These are phyloP conservation scores for Orthosia incerta DNA, from an alignment of 2,888 invertebrate species.

Conservation along the genomic window DNA sequence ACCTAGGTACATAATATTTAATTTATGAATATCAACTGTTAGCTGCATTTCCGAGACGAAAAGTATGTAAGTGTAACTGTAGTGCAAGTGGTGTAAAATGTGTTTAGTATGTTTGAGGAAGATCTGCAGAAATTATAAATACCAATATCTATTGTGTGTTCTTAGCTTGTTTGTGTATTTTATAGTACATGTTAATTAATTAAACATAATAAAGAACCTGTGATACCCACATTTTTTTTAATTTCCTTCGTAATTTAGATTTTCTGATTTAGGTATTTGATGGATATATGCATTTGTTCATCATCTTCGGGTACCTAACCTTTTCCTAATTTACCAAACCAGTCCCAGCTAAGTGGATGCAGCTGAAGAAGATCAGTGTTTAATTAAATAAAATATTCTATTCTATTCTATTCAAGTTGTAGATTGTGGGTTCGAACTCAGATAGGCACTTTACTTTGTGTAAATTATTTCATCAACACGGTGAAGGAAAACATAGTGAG, in stretches of 20 bases:
- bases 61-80: neutral
- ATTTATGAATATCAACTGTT: neutral
- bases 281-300: neutral
- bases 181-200: neutral
- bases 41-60: neutral
- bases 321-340: no score
- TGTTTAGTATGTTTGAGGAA: neutral
- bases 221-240: neutral
- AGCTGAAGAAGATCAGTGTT: no score
- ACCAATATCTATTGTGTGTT: neutral
- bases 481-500: no score
- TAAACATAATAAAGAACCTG: neutral
- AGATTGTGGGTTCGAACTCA: no score
- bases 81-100: neutral
- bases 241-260: no score
- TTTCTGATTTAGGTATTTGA: neutral
- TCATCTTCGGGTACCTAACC: no score
- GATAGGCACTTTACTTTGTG: no score
- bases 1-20: neutral
- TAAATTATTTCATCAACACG: no score
- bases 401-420: no score
- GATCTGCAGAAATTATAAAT: neutral
- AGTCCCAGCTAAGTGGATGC: no score
- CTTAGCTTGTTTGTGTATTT: conserved; percentile 12
- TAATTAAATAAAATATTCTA: no score